Evolutionary conservation across 2,888 invertebrate species (phyloP), one percentile per base, ranked within the genome.

Genomic region (Venusia cambrica): DNA sequence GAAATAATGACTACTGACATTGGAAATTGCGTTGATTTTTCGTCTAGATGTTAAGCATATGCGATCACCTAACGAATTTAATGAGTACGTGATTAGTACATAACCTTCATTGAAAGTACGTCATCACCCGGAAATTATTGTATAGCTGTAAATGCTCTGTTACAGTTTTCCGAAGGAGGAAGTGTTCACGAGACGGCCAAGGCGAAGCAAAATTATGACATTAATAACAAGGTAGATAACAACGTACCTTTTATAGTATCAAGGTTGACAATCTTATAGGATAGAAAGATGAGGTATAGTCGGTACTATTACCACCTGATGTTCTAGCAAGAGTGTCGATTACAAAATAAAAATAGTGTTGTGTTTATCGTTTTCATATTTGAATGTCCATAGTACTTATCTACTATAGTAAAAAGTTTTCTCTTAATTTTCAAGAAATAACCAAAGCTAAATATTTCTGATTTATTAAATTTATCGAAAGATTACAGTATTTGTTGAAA

Each of bases 161-260:
- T 79, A 83, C 81, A 81, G 76, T 83, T 84, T 83, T 79, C 79
- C 75, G 70, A 83, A 81, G 73, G 70, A 80, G 84, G 84, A 84
- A 84, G 70, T 76, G 62, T 64, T 65, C 57, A 53, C 52, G 42
- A n/a, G n/a, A 54, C 62, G 66, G 62, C 70, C 80, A 81, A 81
- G 83, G 83, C 62, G 55, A 74, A 65, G 70, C 67, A 67, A 73
- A 76, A 73, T 72, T 73, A 76, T 73, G 71, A 65, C 67, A 62
- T 61, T 61, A 57, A 36, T 36, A 36, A 24, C 28, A 19, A 19
- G 7, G 12, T 34, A 26, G 18, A 8, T 5, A 18, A 18, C 10
- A 4, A 14, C 10, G 12, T 19, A 28, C 18, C 26, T 21, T 32
- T 18, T 32, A 15, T 38, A 29, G 20, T 28, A 36, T 29, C 40